These are phyloP conservation scores for Carettochelys insculpta DNA, from an alignment of 2,113 vertebrate species.

Conservation along the genomic window DNA sequence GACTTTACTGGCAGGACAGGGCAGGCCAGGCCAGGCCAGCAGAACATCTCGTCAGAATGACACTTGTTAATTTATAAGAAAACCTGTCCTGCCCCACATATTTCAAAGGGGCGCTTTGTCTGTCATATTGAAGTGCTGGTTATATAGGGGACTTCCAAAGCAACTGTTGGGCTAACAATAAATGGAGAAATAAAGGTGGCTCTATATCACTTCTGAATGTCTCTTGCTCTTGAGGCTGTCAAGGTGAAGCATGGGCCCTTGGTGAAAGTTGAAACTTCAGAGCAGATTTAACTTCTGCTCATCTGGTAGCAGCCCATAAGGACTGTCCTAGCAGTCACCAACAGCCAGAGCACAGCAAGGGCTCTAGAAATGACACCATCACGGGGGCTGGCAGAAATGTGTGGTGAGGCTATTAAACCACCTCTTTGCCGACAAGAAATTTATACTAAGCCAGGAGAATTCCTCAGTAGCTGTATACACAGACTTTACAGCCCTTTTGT, in stretches of 20 bases:
- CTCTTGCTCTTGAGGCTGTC: neutral
- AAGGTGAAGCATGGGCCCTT: neutral
- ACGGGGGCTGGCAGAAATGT: neutral
- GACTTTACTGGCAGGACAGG: conserved; percentile 27
- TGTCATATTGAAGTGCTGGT: conserved; percentile 18
- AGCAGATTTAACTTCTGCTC: conserved; percentile 15
- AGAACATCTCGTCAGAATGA: conserved; percentile 51
- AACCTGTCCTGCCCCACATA: conserved; percentile 21
- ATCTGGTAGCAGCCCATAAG: neutral
- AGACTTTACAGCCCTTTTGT: rapidly evolving
- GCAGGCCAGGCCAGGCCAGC: conserved; percentile 37
- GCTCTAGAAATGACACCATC: neutral
- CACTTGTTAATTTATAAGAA: conserved; percentile 25
- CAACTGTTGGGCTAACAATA: conserved; percentile 28
- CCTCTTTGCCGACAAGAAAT: neutral
- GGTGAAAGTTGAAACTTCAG: neutral
- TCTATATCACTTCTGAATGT: conserved; percentile 22
- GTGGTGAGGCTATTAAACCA: rapidly evolving
- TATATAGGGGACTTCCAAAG: conserved; percentile 31
- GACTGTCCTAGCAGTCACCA: neutral
- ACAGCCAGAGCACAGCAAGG: neutral
- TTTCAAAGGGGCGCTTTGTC: conserved; percentile 44
- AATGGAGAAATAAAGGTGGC: neutral
- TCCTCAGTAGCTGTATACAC: neutral
- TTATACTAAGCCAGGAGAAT: neutral